Evolutionary conservation across 2,888 invertebrate genomes (phyloP), one percentile per base, ranked within the genome.

Genomic region (Helobdella robusta): DNA sequence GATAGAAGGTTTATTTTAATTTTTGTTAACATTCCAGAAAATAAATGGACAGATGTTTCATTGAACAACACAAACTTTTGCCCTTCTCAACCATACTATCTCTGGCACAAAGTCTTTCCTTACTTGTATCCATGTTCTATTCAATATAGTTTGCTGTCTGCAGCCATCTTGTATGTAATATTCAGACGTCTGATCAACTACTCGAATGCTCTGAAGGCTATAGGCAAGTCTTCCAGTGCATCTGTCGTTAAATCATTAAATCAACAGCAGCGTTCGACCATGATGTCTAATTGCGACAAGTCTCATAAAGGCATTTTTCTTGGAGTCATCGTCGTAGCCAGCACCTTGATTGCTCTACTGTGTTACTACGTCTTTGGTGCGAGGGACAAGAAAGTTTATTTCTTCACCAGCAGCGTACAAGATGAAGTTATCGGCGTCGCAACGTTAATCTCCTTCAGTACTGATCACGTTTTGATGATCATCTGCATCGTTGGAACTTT

Each of bases 111-210:
- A 73, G 91, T 92, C 0, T 89, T 91, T 52, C 91, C 92, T 0
- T 93, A 94, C 76, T 84, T 95, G 44, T 94, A 92, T 74, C 94
- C 95, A 0, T 94, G 93, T 80, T 86, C 86, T 61, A 93, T 95
- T 70, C 94, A 95, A 81, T 97, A 95, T 81, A 92, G 92, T 59
- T 83, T 95, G 65, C 93, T 95, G 61, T 94, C 94, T 74, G 93
- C 94, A 0, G 94, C 93, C 35, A 81, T 95, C 69, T 83, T 95
- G 59, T 95, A 93, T 79, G 91, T 94, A 25, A 93, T 65, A 59
- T 58, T 59, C 48, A 30, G 35, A 18, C 56, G 59, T 28, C n/a
- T n/a, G n/a, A n/a, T n/a, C n/a, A n/a, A n/a, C n/a, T n/a, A n/a
- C n/a, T n/a, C n/a, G n/a, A n/a, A n/a, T n/a, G n/a, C n/a, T n/a